phyloP scores from a whole-genome alignment of 2,113 vertebrate species.

The Pitta sordida region DNA sequence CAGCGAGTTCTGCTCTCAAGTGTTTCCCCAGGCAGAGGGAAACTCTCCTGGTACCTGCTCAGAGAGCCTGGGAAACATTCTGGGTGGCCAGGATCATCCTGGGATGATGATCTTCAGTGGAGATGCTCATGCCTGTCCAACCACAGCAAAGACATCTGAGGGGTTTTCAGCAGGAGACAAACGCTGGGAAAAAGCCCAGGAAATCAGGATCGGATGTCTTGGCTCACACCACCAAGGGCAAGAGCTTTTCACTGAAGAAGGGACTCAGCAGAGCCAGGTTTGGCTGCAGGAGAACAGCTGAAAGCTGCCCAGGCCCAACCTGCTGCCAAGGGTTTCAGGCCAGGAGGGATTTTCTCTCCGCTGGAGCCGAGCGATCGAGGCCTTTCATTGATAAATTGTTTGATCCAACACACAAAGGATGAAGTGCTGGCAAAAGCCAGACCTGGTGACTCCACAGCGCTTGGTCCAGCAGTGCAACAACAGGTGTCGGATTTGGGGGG shows the following conservation, averaged over 20 bases:
- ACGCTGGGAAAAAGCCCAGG: background rate
- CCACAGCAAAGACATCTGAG: fast-evolving
- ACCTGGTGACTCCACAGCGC: fast-evolving
- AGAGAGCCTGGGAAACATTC: background rate
- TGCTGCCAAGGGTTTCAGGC: background rate
- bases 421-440: background rate
- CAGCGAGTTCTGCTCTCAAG: background rate
- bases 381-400: background rate
- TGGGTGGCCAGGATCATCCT: fast-evolving
- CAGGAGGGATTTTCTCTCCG: background rate
- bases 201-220: background rate
- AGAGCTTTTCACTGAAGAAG: background rate
- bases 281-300: background rate
- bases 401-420: background rate
- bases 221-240: background rate
- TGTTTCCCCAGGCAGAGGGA: background rate
- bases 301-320: background rate
- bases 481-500: fast-evolving
- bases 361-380: background rate
- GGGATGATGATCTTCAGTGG: background rate
- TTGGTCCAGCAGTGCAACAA: fast-evolving
- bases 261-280: background rate
- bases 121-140: background rate
- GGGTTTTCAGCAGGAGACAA: background rate
- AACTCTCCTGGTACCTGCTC: background rate